phyloP scores from a whole-genome alignment of 2,797 vertebrate species.

The Smutsia gigantea region DNA sequence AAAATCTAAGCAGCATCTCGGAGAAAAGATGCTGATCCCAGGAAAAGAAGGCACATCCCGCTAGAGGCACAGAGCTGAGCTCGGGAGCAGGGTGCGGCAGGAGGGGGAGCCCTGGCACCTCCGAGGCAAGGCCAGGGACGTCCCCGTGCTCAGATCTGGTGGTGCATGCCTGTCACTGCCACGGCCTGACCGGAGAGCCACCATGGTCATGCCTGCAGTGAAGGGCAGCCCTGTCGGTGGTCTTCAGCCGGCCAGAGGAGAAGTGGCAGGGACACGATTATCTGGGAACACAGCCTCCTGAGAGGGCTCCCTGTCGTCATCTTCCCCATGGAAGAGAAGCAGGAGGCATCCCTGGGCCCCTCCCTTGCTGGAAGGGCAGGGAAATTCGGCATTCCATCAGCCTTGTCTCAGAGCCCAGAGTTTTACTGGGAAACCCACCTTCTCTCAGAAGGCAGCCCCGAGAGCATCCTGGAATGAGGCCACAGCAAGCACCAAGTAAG shows the following conservation, averaged over 20 bases:
- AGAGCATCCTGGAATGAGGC: neutral
- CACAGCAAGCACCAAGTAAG: accelerated
- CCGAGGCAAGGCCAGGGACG: neutral
- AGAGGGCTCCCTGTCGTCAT: neutral
- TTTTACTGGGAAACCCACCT: neutral
- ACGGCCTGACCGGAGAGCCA: neutral
- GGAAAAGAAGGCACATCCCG: neutral
- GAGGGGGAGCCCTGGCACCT: neutral
- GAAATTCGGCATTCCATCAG: neutral
- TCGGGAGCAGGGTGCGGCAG: accelerated
- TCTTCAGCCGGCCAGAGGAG: neutral
- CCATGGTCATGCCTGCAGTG: accelerated
- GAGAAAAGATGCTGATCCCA: neutral
- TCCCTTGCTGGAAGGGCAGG: neutral
- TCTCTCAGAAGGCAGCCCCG: neutral
- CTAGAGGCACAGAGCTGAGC: neutral
- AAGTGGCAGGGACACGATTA: accelerated
- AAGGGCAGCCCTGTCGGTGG: neutral
- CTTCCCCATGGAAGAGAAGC: neutral
- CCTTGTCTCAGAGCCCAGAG: neutral
- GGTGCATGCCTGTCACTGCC: neutral
- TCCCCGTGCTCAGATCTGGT: accelerated
- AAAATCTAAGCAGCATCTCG: neutral
- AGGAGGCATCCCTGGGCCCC: neutral
- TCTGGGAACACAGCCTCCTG: accelerated